Evolutionary conservation across 2,113 vertebrate species (phyloP).

Genomic region (Madoqua kirkii): DNA sequence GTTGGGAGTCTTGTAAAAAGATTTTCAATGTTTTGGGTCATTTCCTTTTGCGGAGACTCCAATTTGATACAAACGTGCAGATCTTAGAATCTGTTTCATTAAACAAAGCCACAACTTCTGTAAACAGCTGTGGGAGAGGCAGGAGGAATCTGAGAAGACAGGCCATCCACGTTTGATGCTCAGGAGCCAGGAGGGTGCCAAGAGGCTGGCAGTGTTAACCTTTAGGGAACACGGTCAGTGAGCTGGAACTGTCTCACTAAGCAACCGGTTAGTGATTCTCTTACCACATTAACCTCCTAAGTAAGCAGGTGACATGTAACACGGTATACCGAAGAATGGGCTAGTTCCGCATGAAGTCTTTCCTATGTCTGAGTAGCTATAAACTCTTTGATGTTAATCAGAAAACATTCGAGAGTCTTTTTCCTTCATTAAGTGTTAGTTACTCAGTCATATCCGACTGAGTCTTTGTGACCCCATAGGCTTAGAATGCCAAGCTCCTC

Average conservation of each 20-base stretch:
- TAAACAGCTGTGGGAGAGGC: not conserved
- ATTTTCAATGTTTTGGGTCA: not conserved
- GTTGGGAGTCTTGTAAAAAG: not conserved
- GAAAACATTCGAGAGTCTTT: not conserved
- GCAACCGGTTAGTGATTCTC: not conserved
- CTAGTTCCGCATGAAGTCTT: not conserved
- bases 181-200: not conserved
- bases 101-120: not conserved
- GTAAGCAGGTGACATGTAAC: not conserved
- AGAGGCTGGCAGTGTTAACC: not conserved
- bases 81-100: not conserved
- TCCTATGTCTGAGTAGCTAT: not conserved
- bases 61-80: not conserved
- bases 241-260: not conserved
- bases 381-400: not conserved
- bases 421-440: not conserved
- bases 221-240: not conserved
- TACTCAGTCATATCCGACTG: fast-evolving
- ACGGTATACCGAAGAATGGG: not conserved
- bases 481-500: not conserved
- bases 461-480: not conserved
- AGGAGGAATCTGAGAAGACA: not conserved
- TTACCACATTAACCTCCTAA: not conserved
- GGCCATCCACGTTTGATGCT: not conserved
- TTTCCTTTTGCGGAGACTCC: not conserved